These are phyloP conservation scores for Brachycybe producta DNA, from an alignment of 2,888 invertebrate species.

Conservation along the genomic window DNA sequence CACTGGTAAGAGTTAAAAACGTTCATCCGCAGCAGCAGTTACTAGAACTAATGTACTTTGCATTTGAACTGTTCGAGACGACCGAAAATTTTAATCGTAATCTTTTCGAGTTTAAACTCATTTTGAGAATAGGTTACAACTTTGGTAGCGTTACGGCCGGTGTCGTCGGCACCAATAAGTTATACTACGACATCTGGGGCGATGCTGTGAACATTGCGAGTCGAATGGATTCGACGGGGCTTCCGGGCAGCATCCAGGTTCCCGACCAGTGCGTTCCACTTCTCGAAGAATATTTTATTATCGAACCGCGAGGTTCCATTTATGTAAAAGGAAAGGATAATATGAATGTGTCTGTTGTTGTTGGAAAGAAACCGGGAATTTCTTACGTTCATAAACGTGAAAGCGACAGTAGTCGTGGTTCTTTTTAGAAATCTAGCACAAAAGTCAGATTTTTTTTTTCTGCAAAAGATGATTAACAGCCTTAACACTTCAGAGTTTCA, in stretches of 20 bases:
- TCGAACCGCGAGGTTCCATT: conserved; percentile 83
- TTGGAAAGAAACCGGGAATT: conserved; percentile 25
- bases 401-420: no score
- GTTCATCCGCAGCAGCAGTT: conserved; percentile 58
- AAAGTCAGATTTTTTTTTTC: no score
- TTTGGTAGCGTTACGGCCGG: conserved; percentile 93
- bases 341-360: conserved; percentile 73
- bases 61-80: conserved; percentile 75
- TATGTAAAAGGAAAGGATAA: conserved; percentile 94
- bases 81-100: conserved; percentile 79
- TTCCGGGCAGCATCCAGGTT: conserved; percentile 64
- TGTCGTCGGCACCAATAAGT: conserved; percentile 85
- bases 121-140: conserved; percentile 71
- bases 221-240: conserved; percentile 92
- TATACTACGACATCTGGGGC: conserved; percentile 97
- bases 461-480: no score
- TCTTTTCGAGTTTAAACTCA: conserved; percentile 75
- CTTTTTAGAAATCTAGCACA: no score
- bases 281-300: conserved; percentile 60
- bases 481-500: no score
- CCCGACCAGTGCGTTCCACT: conserved; percentile 59
- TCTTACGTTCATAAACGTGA: no score
- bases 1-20: conserved; percentile 49
- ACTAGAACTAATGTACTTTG: conserved; percentile 83
- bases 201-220: conserved; percentile 96